Conservation (phyloP, 2,113 vertebrate species). For the Octodon degus region DNA sequence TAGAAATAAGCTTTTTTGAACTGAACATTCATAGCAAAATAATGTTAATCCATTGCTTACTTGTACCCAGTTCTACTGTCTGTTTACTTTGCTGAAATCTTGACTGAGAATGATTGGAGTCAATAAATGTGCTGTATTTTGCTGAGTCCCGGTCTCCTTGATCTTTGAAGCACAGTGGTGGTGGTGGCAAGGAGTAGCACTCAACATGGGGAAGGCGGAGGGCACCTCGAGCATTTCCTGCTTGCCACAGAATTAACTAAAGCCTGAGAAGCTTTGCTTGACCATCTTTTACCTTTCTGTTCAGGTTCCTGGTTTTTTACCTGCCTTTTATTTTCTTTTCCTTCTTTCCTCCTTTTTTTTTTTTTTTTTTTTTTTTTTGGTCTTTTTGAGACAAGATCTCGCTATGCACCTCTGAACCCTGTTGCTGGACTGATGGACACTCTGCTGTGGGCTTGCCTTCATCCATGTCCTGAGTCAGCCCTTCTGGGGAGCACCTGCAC, state of each 20-base stretch:
- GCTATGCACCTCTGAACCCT: not conserved
- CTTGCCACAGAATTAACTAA: not conserved
- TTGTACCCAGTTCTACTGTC: slow-evolving; percentile 85
- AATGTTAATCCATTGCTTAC: slow-evolving; percentile 86
- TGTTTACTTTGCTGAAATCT: slow-evolving; percentile 87
- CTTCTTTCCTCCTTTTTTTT: too few relatives aligned
- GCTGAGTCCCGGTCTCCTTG: slow-evolving; percentile 72
- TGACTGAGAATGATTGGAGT: slow-evolving; percentile 85
- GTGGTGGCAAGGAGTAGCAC: not conserved
- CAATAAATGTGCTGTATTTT: slow-evolving; percentile 89
- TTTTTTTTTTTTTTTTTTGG: too few relatives aligned
- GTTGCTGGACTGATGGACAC: not conserved
- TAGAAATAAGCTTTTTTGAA: slow-evolving; percentile 82
- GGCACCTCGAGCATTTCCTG: not conserved
- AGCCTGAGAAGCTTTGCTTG: not conserved
- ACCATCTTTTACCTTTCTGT: not conserved
- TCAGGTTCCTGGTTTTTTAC: not conserved
- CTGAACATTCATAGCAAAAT: slow-evolving; percentile 81
- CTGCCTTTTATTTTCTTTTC: not conserved
- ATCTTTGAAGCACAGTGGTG: not conserved
- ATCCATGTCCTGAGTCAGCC: not conserved
- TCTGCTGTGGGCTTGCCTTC: not conserved
- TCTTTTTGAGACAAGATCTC: too few relatives aligned
- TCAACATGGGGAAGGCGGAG: not conserved
- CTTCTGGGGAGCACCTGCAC: not conserved